Evolutionary conservation across 2,797 vertebrate genomes (phyloP), one percentile per base, ranked within the genome.

Genomic region (Paguma larvata): DNA sequence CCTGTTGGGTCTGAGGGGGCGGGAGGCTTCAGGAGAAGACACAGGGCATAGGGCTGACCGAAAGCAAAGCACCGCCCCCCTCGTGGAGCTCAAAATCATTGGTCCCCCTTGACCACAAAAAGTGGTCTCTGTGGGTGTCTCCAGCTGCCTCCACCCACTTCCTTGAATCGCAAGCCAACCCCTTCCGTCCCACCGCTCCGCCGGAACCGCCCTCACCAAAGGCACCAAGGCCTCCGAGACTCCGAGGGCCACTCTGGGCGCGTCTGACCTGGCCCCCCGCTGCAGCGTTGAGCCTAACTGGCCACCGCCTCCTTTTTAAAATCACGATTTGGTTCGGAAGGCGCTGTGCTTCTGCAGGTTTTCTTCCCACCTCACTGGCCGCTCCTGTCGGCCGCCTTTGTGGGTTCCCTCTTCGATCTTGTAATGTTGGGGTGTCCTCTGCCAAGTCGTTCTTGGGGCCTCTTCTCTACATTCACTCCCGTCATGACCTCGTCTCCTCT

Each of bases 261-360:
- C 46, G 0, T 18, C 88, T n/a, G 2, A 3, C 38, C 25, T 2
- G 72, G 14, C 41, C 85, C 41, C 85, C 21, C 0, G 59, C 18
- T 1, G 67, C n/a, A 11, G 38, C 41, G 0, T 18, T 59, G 4
- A 30, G 8, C 16, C 25, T 21, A 13, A 6, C 9, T 11, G 32
- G 19, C 10, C 68, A 2, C 62, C 0, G 3, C 46, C 11, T 73
- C 70, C 25, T 63, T n/a, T 30, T 41, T 4, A 51, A 84, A 84
- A 48, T 65, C 46, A 0, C 68, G 34, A n/a, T 56, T 32, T n/a
- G 48, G 59, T 70, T 44, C 67, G 30, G 18, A 4, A 23, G 44
- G 65, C 0, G 0, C 27, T n/a, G 4, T 14, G 9, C 15, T 6
- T 23, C 25, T 63, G 25, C 30, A 32, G 8, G 19, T 25, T 65